Evolutionary conservation across 2,113 vertebrate species (phyloP).

Genomic region (Tachysurus vachellii): DNA sequence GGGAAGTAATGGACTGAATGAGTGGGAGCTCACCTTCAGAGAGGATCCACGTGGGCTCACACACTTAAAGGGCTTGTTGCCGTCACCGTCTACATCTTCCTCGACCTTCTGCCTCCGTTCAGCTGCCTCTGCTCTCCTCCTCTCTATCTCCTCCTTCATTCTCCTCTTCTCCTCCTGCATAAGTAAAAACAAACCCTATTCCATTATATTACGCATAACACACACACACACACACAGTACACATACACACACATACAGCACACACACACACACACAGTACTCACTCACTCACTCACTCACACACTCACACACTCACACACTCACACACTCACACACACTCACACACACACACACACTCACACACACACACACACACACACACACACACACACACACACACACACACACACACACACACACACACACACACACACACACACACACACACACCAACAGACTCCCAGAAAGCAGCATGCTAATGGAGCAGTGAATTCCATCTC

Average conservation of each 20-base stretch:
- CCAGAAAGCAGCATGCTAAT: slow-evolving; percentile 15
- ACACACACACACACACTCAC: background rate
- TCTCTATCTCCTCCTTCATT: slow-evolving; percentile 96
- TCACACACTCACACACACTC: background rate
- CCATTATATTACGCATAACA: background rate
- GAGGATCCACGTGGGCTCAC: slow-evolving; percentile 92
- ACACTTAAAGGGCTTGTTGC: slow-evolving; percentile 89
- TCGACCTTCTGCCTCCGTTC: slow-evolving; percentile 95
- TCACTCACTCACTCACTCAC: too few species aligned
- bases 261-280: background rate
- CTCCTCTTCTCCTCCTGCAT: slow-evolving; percentile 91
- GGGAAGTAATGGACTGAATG: background rate
- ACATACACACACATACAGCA: too few species aligned
- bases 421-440: background rate
- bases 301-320: background rate
- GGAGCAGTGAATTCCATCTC: slow-evolving; percentile 36
- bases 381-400: background rate
- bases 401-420: background rate
- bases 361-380: background rate
- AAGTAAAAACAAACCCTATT: background rate
- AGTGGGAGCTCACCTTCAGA: slow-evolving; percentile 81
- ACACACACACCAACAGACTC: background rate
- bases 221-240: too few species aligned
- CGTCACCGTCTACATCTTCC: slow-evolving; percentile 79
- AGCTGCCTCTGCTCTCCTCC: slow-evolving; percentile 92